Conservation (phyloP, 2,113 vertebrate genomes). For the Bagarius yarrelli region DNA sequence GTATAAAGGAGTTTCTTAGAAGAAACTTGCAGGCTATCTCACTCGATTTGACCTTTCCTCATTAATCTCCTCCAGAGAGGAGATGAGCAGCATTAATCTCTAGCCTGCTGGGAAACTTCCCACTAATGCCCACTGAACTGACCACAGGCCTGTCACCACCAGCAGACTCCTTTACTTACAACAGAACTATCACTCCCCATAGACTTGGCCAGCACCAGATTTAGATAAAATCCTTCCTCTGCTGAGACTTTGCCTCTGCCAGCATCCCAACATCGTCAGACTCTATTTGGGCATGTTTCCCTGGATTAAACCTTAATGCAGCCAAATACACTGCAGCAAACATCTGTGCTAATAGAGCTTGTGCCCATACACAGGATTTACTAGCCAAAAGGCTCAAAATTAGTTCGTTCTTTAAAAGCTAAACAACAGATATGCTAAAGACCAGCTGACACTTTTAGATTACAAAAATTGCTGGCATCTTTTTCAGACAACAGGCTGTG, state of each 20-base stretch:
- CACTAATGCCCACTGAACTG: constrained; percentile 42
- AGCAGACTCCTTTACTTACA: constrained; percentile 32
- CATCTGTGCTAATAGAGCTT: constrained; percentile 9
- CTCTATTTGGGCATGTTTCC: constrained; percentile 25
- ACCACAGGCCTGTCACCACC: constrained; percentile 34
- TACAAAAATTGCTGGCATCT: neutral
- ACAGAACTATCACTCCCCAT: constrained; percentile 22
- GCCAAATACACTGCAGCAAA: constrained; percentile 27
- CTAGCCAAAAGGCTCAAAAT: constrained; percentile 18
- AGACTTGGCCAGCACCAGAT: constrained; percentile 28
- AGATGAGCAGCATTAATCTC: constrained; percentile 64
- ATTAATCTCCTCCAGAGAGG: constrained; percentile 65
- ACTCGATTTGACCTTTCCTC: constrained; percentile 42
- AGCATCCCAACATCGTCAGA: constrained; percentile 26
- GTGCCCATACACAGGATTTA: neutral
- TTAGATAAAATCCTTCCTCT: constrained; percentile 29
- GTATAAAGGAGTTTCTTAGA: constrained; percentile 4
- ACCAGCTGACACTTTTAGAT: constrained; percentile 17
- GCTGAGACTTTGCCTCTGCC: constrained; percentile 20
- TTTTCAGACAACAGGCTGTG: neutral
- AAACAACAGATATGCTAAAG: constrained; percentile 23
- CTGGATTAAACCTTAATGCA: constrained; percentile 29
- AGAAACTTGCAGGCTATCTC: constrained; percentile 20
- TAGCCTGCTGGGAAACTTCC: constrained; percentile 49
- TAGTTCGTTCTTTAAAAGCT: constrained; percentile 17